These are phyloP conservation scores for Tragelaphus buxtoni DNA, from an alignment of 2,113 vertebrate species.

Conservation along the genomic window DNA sequence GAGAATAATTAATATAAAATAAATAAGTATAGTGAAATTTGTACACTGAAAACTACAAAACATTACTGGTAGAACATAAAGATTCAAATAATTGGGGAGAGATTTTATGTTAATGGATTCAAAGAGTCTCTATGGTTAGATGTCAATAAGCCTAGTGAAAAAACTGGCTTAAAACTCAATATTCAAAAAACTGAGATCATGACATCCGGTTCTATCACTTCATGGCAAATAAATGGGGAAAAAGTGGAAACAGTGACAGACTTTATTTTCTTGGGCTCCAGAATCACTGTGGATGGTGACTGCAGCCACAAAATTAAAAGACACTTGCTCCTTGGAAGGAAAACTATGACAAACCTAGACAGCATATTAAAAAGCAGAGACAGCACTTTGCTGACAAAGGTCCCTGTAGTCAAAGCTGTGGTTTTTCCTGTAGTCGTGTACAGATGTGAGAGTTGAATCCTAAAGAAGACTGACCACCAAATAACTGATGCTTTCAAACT, in stretches of 20 bases:
- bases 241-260: neutral
- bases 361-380: neutral
- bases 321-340: neutral
- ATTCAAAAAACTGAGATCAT: neutral
- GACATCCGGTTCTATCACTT: neutral
- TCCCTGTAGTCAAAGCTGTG: neutral
- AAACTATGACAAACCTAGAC: neutral
- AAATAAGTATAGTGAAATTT: neutral
- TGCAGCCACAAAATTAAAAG: neutral
- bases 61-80: neutral
- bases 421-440: neutral
- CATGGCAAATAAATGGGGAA: neutral
- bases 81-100: neutral
- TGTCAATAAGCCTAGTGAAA: neutral
- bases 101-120: neutral
- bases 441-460: neutral
- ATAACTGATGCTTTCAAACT: neutral
- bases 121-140: neutral
- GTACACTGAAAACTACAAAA: neutral
- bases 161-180: neutral
- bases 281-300: neutral
- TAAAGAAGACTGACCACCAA: neutral
- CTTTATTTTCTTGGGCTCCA: neutral
- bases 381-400: neutral
- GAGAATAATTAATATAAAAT: neutral